Evolutionary conservation across 2,888 invertebrate species (phyloP).

Genomic region (Alloscopus bannaensis): DNA sequence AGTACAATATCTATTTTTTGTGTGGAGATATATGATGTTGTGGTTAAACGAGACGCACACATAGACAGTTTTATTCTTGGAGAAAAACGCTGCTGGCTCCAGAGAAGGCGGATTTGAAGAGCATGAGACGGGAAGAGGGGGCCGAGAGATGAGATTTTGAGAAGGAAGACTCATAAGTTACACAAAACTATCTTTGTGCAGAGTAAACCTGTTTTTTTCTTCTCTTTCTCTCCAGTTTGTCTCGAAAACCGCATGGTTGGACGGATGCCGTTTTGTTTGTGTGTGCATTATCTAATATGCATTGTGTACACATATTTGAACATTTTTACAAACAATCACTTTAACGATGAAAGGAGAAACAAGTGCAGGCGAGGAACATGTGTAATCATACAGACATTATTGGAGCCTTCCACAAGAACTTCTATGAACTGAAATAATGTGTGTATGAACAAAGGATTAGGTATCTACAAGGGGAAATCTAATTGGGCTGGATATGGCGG

Average conservation of each 20-base stretch:
- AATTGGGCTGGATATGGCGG: slow-evolving; percentile 15
- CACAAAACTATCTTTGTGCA: slow-evolving; percentile 35
- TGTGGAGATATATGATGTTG: slow-evolving; percentile 14
- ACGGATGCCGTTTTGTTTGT: slow-evolving; percentile 36
- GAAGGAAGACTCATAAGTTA: slow-evolving; percentile 57
- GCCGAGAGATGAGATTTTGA: slow-evolving; percentile 9
- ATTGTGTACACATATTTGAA: slow-evolving; percentile 14
- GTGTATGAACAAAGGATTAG: not conserved
- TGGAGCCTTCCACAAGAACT: no score
- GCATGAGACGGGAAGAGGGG: not conserved
- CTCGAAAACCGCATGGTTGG: slow-evolving; percentile 20
- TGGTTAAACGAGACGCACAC: slow-evolving; percentile 23
- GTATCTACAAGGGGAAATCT: not conserved
- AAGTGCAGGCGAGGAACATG: slow-evolving; percentile 1
- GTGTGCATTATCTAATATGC: slow-evolving; percentile 17
- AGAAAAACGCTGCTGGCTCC: slow-evolving; percentile 48
- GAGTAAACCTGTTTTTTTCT: slow-evolving; percentile 36
- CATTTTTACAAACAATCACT: slow-evolving; percentile 30
- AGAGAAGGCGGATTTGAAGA: slow-evolving; percentile 44
- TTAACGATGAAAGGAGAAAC: not conserved
- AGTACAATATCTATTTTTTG: slow-evolving; percentile 8
- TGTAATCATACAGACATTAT: no score
- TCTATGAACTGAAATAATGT: not conserved
- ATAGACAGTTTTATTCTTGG: slow-evolving; percentile 20
- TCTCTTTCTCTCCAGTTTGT: not conserved